Conservation (phyloP, 1,140 invertebrate species). For the Brachystomella parvula region DNA sequence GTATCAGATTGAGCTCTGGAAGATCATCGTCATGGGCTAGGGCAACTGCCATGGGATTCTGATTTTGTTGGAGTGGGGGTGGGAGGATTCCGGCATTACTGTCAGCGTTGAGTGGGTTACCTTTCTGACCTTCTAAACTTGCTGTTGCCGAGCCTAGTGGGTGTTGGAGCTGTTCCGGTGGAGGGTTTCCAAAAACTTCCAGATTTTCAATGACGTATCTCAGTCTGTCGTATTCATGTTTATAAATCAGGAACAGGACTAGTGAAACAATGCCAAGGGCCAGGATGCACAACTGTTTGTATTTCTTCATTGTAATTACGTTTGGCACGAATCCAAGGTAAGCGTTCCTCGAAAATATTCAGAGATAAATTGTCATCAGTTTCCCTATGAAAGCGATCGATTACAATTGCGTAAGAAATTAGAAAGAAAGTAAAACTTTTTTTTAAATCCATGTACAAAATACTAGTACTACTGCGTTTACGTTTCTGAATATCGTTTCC, state of each 20-base stretch:
- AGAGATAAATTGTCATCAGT: too few relatives aligned
- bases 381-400: too few relatives aligned
- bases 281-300: constrained; percentile 60
- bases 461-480: too few relatives aligned
- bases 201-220: constrained; percentile 66
- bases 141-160: not conserved
- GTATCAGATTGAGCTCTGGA: not conserved
- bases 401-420: too few relatives aligned
- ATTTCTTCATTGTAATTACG: constrained; percentile 56
- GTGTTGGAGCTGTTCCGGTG: not conserved
- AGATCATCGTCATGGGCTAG: not conserved
- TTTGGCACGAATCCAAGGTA: too few relatives aligned
- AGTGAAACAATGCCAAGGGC: constrained; percentile 58
- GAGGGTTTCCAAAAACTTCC: constrained; percentile 57
- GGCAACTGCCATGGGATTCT: not conserved
- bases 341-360: too few relatives aligned
- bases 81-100: not conserved
- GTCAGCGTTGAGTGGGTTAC: not conserved
- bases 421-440: too few relatives aligned
- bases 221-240: constrained; percentile 65
- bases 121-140: not conserved
- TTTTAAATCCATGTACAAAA: too few relatives aligned
- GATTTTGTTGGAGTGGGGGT: not conserved
- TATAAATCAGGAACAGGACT: constrained; percentile 61
- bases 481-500: too few relatives aligned